These are phyloP conservation scores for Saturnia pavonia DNA, from an alignment of 2,888 invertebrate genomes.

Conservation along the genomic window DNA sequence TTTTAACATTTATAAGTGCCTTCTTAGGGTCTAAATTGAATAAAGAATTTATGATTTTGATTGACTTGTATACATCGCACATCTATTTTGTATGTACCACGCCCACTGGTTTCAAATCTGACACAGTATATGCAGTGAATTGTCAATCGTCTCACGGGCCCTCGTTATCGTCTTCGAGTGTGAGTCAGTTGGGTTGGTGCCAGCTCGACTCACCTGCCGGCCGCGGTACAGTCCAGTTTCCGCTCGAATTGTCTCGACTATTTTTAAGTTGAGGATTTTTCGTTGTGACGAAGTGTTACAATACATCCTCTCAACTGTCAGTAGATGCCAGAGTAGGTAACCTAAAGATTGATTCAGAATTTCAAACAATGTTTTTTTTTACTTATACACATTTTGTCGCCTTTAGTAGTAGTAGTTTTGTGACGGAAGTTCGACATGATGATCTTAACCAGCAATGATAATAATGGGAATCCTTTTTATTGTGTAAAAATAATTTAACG, in stretches of 20 bases:
- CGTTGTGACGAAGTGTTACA: background rate
- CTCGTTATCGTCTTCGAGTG: conserved; percentile 3
- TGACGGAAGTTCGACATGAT: too few species aligned
- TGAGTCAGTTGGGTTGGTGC: conserved; percentile 62
- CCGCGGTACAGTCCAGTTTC: background rate
- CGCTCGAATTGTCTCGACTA: conserved; percentile 11
- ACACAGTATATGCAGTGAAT: background rate
- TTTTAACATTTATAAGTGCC: too few species aligned
- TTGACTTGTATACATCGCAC: too few species aligned
- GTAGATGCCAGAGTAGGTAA: background rate
- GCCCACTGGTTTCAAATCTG: background rate
- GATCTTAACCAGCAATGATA: too few species aligned
- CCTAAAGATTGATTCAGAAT: background rate
- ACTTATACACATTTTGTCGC: too few species aligned
- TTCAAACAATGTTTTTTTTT: too few species aligned
- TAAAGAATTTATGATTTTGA: too few species aligned
- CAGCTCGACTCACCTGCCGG: conserved; percentile 62
- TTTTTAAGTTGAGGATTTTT: conserved; percentile 1
- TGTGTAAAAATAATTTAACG: too few species aligned
- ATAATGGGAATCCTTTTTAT: too few species aligned
- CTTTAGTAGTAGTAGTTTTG: too few species aligned
- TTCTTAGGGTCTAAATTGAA: too few species aligned
- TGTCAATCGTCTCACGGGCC: conserved; percentile 10
- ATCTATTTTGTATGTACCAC: conserved; percentile 18
- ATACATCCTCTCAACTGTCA: background rate